phyloP scores from a whole-genome alignment of 2,888 invertebrate genomes.

The Drosophila atroscutellata region DNA sequence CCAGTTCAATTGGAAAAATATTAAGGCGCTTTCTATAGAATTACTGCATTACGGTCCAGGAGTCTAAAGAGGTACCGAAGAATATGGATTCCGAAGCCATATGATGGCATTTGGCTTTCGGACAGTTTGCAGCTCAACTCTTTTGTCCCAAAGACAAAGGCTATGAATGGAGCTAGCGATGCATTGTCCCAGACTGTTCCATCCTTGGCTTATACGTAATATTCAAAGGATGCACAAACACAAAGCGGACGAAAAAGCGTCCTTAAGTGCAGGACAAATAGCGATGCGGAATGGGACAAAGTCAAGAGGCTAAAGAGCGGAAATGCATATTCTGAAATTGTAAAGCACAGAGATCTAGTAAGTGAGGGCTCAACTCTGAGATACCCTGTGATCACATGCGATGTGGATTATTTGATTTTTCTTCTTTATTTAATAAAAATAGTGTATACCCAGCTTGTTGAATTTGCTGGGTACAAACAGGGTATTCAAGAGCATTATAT shows the following conservation, averaged over 20 bases:
- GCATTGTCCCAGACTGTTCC: slow-evolving; percentile 29
- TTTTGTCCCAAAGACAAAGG: slow-evolving; percentile 20
- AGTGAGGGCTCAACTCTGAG: neutral
- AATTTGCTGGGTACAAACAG: neutral
- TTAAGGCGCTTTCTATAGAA: slow-evolving; percentile 1
- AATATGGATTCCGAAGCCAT: neutral
- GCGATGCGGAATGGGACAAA: slow-evolving; percentile 20
- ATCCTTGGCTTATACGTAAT: slow-evolving; percentile 1
- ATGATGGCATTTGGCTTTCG: slow-evolving; percentile 6
- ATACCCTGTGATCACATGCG: slow-evolving; percentile 17
- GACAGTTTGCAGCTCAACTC: slow-evolving; percentile 6
- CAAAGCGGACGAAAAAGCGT: slow-evolving; percentile 45
- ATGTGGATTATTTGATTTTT: neutral
- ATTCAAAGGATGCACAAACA: slow-evolving; percentile 43
- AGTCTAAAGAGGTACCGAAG: slow-evolving; percentile 1
- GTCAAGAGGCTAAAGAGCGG: neutral
- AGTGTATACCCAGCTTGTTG: neutral
- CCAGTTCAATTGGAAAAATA: slow-evolving; percentile 1
- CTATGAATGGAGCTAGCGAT: slow-evolving; percentile 32
- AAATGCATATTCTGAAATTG: slow-evolving; percentile 59
- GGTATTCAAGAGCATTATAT: slow-evolving; percentile 34
- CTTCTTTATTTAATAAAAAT: neutral
- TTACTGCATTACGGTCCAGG: neutral
- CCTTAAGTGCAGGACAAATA: slow-evolving; percentile 55
- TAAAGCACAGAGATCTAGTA: slow-evolving; percentile 37